Evolutionary conservation across 2,113 vertebrate genomes (phyloP).

Genomic region (Prionailurus bengalensis): DNA sequence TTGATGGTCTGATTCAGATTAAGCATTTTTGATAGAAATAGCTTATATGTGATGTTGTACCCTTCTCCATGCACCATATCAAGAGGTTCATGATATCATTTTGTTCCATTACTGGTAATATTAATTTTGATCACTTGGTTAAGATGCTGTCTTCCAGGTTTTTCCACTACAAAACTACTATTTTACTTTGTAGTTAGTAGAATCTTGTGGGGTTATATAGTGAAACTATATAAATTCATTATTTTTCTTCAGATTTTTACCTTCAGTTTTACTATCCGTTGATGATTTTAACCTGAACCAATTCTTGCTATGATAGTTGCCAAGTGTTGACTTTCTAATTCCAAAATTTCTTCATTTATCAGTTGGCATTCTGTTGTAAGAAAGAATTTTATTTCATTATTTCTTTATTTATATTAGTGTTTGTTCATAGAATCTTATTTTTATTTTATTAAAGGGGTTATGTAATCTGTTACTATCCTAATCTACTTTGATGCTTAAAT

Average conservation of each 20-base stretch:
- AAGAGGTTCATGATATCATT: background rate
- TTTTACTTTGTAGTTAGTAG: slow-evolving; percentile 28
- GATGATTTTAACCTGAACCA: slow-evolving; percentile 46
- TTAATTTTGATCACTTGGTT: slow-evolving; percentile 10
- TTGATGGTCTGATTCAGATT: background rate
- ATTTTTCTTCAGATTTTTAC: slow-evolving; percentile 25
- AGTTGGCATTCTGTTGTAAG: slow-evolving; percentile 12
- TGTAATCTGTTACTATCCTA: slow-evolving; percentile 34
- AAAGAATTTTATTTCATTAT: slow-evolving; percentile 38
- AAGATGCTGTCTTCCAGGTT: background rate
- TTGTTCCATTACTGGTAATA: background rate
- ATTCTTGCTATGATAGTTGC: background rate
- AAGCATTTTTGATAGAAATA: slow-evolving; percentile 22
- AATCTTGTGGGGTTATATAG: background rate
- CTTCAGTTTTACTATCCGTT: slow-evolving; percentile 9
- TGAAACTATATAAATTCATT: slow-evolving; percentile 6
- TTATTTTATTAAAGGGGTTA: slow-evolving; percentile 34
- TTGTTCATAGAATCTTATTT: slow-evolving; percentile 19
- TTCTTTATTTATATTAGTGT: background rate
- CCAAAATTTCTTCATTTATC: background rate
- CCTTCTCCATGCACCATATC: background rate
- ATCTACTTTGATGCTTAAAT: slow-evolving; percentile 34
- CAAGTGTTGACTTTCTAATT: background rate
- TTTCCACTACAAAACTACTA: background rate
- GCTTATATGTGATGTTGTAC: background rate